Conservation (phyloP, 2,888 invertebrate species). For the Trichogramma dendrolimi region DNA sequence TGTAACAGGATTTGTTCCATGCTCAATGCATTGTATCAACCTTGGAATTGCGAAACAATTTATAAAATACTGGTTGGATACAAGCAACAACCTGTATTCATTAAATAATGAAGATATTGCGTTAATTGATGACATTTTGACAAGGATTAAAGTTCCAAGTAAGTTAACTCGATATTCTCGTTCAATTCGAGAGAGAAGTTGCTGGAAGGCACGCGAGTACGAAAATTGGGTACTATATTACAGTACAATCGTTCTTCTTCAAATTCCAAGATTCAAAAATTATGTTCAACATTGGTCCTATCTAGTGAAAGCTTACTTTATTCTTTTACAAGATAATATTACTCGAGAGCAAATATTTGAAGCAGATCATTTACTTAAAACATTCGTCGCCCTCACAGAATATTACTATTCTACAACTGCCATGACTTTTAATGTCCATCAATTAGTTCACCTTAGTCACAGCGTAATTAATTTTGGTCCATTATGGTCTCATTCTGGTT, state of each 20-base stretch:
- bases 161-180: slow-evolving; percentile 19
- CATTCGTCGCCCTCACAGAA: slow-evolving; percentile 12
- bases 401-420: slow-evolving; percentile 23
- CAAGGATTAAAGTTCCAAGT: slow-evolving; percentile 11
- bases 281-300: slow-evolving; percentile 6
- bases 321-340: slow-evolving; percentile 15
- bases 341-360: slow-evolving; percentile 23
- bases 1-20: slow-evolving; percentile 19
- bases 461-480: slow-evolving; percentile 32
- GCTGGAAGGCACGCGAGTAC: slow-evolving; percentile 28
- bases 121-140: slow-evolving; percentile 11
- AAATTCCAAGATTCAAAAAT: slow-evolving; percentile 11
- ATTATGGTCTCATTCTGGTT: slow-evolving; percentile 28
- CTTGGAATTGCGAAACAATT: slow-evolving; percentile 16
- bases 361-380: slow-evolving; percentile 14
- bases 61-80: slow-evolving; percentile 19
- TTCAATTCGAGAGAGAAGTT: slow-evolving; percentile 12
- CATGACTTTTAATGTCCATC: slow-evolving; percentile 29
- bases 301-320: slow-evolving; percentile 6
- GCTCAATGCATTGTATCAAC: slow-evolving; percentile 20
- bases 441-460: slow-evolving; percentile 27
- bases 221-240: slow-evolving; percentile 29
- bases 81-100: neutral
- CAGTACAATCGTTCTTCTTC: slow-evolving; percentile 22
- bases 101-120: neutral